These are phyloP conservation scores for Lithophane ornitopus DNA, from an alignment of 2,888 invertebrate species.

Conservation along the genomic window DNA sequence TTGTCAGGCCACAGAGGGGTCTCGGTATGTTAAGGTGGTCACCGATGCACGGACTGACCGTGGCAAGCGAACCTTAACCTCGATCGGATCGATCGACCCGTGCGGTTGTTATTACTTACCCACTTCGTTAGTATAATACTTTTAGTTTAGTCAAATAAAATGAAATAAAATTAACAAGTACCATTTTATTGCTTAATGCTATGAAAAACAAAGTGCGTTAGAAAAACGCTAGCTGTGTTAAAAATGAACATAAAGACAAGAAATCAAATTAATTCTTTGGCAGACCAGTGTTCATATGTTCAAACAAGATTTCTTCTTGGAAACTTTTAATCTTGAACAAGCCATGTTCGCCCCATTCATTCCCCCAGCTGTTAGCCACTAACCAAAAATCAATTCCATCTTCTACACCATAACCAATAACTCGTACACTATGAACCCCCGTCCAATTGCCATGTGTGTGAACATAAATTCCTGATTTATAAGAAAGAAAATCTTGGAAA, in stretches of 20 bases:
- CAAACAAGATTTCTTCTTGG: background rate
- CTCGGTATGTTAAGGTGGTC: too few species aligned
- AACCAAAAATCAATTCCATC: slow-evolving; percentile 49
- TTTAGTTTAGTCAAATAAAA: too few species aligned
- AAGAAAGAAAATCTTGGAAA: slow-evolving; percentile 5
- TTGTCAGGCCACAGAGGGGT: too few species aligned
- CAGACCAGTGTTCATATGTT: slow-evolving; percentile 20
- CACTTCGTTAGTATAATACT: too few species aligned
- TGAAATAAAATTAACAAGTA: too few species aligned
- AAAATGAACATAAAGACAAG: background rate
- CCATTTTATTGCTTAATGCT: too few species aligned
- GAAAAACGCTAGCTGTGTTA: background rate
- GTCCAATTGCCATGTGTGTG: fast-evolving
- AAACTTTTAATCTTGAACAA: slow-evolving; percentile 31
- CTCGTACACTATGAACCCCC: slow-evolving; percentile 41
- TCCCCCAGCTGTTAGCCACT: slow-evolving; percentile 53
- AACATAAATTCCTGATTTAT: slow-evolving; percentile 35
- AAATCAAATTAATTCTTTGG: slow-evolving; percentile 19
- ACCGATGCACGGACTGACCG: too few species aligned
- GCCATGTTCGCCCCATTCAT: slow-evolving; percentile 39
- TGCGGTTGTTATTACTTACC: too few species aligned
- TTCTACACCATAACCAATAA: slow-evolving; percentile 59
- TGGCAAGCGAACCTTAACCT: too few species aligned
- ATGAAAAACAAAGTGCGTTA: too few species aligned
- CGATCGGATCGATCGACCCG: too few species aligned